Conservation (phyloP, 1,140 invertebrate genomes). For the Glossosoma conforme region DNA sequence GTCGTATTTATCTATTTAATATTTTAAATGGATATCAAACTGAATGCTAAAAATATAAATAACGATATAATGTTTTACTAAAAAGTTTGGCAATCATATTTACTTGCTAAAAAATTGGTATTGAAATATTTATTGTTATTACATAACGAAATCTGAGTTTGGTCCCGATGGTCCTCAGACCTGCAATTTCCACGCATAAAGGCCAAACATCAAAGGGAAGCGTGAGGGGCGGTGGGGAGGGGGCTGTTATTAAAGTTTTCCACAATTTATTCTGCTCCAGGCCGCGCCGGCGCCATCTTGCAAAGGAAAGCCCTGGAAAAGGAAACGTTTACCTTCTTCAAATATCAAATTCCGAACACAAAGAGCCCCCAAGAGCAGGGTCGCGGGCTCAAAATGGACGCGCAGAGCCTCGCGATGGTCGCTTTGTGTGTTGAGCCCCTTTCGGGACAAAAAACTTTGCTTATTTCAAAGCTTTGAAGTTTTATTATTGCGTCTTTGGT, state of each 20-base stretch:
- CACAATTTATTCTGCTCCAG: constrained; percentile 22
- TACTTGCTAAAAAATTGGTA: too few relatives aligned
- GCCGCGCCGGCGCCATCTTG: constrained; percentile 17
- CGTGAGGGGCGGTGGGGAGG: not conserved
- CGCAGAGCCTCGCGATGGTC: not conserved
- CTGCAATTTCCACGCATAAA: too few relatives aligned
- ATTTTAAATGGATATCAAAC: too few relatives aligned
- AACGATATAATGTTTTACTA: too few relatives aligned
- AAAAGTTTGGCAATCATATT: too few relatives aligned
- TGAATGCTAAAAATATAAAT: too few relatives aligned
- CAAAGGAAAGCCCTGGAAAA: constrained; percentile 17
- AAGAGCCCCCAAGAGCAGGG: too few relatives aligned
- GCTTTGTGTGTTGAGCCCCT: constrained; percentile 1
- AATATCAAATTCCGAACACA: constrained; percentile 29
- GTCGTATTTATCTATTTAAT: too few relatives aligned
- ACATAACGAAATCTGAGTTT: too few relatives aligned
- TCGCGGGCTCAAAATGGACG: constrained; percentile 13
- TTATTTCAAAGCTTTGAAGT: constrained; percentile 26
- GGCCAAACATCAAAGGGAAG: constrained; percentile 15
- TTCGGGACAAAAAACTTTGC: constrained; percentile 27
- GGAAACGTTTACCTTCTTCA: constrained; percentile 32
- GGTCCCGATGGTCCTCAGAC: too few relatives aligned
- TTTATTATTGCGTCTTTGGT: constrained; percentile 13
- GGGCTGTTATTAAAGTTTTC: constrained; percentile 22
- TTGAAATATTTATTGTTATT: too few relatives aligned